phyloP scores from a whole-genome alignment of 2,797 vertebrate genomes.

The Tokudaia muenninki region DNA sequence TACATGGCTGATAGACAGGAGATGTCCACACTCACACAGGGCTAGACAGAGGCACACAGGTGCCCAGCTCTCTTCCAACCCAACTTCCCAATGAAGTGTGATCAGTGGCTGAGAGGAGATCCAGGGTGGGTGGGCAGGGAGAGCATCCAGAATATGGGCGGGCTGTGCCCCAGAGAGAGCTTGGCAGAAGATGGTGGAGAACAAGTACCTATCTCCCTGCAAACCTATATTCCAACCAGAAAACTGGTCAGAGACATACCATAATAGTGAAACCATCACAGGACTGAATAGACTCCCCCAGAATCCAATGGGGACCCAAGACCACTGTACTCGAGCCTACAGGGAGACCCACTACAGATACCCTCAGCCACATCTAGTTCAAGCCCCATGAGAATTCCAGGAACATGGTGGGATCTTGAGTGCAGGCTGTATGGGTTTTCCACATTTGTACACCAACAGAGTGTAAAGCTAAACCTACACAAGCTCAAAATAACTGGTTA shows the following conservation, averaged over 20 bases:
- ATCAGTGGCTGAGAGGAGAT: background rate
- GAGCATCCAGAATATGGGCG: background rate
- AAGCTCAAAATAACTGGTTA: background rate
- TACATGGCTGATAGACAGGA: background rate
- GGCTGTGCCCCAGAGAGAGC: background rate
- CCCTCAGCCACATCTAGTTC: background rate
- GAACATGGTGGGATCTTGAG: background rate
- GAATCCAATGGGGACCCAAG: background rate
- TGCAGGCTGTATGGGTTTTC: background rate
- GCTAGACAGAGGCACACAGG: background rate
- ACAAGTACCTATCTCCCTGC: background rate
- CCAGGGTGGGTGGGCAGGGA: background rate
- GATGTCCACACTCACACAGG: background rate
- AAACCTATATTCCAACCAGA: background rate
- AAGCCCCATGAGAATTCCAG: background rate
- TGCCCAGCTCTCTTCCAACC: background rate
- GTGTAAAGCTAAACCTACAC: background rate
- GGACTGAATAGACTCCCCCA: background rate
- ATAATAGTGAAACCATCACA: background rate
- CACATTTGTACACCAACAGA: background rate
- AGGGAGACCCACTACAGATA: background rate
- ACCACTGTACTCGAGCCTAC: background rate
- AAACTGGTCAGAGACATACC: background rate
- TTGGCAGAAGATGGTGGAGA: background rate
- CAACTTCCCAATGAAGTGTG: background rate